phyloP scores from a whole-genome alignment of 37 sponge, comb jelly and placozoan species.

The Oscarella lobularis region DNA sequence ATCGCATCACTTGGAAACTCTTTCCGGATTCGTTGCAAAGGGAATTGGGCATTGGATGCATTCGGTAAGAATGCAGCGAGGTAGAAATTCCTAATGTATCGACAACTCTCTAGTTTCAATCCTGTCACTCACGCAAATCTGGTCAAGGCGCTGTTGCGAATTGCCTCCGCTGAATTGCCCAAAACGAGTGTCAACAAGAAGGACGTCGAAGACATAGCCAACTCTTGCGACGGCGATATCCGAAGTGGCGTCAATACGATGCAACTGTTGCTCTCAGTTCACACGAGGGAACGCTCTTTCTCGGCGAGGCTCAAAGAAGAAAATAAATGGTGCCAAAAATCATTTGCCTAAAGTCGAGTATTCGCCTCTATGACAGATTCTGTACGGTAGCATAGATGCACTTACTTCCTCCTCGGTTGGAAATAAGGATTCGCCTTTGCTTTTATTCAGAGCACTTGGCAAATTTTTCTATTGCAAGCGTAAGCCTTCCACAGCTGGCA shows the following conservation, averaged over 20 bases:
- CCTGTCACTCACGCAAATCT: conserved; percentile 54
- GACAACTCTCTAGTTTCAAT: conserved; percentile 7
- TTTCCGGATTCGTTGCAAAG: background rate
- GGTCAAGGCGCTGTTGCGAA: conserved; percentile 41
- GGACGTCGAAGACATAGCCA: conserved; percentile 13
- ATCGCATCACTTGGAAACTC: background rate
- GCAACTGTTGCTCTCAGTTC: no score
- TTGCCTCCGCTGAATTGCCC: conserved; percentile 27
- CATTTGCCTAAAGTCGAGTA: no score
- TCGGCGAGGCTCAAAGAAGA: no score
- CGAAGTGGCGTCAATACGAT: conserved; percentile 61
- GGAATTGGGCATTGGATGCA: background rate
- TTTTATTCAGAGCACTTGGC: conserved; percentile 73
- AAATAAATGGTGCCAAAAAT: no score
- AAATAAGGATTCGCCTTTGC: conserved; percentile 41
- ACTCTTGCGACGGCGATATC: conserved; percentile 42
- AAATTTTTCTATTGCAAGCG: conserved; percentile 79
- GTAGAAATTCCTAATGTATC: background rate
- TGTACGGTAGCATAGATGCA: background rate
- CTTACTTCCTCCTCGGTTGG: conserved; percentile 7
- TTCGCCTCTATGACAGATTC: background rate
- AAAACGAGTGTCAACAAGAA: background rate
- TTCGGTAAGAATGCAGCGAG: background rate
- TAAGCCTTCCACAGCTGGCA: no score
- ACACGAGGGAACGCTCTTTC: no score